A percentile compares a stretch with the other conserved stretches of the same genome.
phyloP scores from a whole-genome alignment of 2,113 vertebrate genomes.

The Regulus satrapa region DNA sequence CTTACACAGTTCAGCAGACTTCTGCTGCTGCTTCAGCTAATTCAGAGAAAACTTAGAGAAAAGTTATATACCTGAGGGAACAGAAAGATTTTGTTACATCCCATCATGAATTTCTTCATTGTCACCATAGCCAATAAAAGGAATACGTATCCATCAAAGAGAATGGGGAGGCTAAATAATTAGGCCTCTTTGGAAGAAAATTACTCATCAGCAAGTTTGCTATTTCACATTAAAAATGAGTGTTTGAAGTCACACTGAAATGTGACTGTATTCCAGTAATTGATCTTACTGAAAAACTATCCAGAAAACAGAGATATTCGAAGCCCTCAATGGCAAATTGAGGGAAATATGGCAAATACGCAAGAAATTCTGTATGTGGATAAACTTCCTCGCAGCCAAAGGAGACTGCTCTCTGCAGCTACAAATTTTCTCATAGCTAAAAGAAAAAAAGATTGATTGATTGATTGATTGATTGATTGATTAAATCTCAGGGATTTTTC shows the following conservation, averaged over 20 bases:
- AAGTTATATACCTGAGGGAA: not conserved
- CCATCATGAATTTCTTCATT: not conserved
- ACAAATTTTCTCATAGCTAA: not conserved
- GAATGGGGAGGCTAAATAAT: slow-evolving; percentile 8
- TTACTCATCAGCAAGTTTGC: slow-evolving; percentile 1
- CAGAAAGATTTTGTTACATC: not conserved
- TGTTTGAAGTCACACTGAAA: not conserved
- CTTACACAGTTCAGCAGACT: not conserved
- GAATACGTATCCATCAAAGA: not conserved
- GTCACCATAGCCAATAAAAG: not conserved
- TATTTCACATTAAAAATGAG: not conserved
- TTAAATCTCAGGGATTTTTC: not conserved
- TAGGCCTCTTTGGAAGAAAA: slow-evolving; percentile 21
- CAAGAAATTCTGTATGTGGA: not conserved
- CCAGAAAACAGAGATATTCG: not conserved
- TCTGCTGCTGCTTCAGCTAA: not conserved
- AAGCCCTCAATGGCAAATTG: not conserved
- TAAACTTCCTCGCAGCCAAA: fast-evolving
- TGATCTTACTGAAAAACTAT: not conserved
- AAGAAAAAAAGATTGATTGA: not conserved
- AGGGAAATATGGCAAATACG: not conserved
- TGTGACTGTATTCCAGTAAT: not conserved
- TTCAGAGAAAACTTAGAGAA: not conserved
- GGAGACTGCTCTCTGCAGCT: not conserved
- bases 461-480: too few relatives aligned